Evolutionary conservation across 2,888 invertebrate species (phyloP), one percentile per base, ranked within the genome.

Genomic region (Cephus nigrinus): DNA sequence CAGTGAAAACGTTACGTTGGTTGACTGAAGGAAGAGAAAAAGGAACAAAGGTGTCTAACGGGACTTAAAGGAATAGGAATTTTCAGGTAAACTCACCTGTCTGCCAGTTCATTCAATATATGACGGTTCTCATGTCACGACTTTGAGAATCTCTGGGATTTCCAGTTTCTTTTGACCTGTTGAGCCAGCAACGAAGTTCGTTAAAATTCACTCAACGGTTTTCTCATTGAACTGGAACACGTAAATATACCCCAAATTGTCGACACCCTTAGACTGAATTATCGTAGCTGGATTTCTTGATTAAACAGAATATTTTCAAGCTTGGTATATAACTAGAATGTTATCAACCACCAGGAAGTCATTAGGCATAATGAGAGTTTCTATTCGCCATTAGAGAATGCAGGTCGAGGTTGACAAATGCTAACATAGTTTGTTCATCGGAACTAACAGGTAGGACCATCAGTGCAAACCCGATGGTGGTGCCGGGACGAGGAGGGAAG

Each of bases 401-500:
- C 2, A 55, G 55, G 2, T 55, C 55, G 55, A 55, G 71, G 9
- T 31, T 71, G 71, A 71, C 71, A 33, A 71, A 71, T 71, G 71
- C 23, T 33, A 33, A 31, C 71, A 31, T 33, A 71, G 32, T 71
- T 71, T 33, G 71, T 71, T 31, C 32, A 71, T 71, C 12, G 55
- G 74, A 73, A 76, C 69, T 76, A 74, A 78, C 76, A 76, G 76
- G 78, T 78, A 73, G 78, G 76, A 40, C 76, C 76, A 36, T 69
- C 75, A 12, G 33, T 33, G 36, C 30, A 12, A 73, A 73, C 73
- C 69, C 71, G 73, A 73, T 40, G 78, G 74, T 23, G 73, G 74
- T 74, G 73, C 68, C 23, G 71, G 71, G 32, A 71, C 71, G 85
- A 76, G 78, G 84, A 85, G 88, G 85, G 88, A 90, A 86, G 90